phyloP scores from a whole-genome alignment of 2,113 vertebrate species.

The Anarrhichthys ocellatus region DNA sequence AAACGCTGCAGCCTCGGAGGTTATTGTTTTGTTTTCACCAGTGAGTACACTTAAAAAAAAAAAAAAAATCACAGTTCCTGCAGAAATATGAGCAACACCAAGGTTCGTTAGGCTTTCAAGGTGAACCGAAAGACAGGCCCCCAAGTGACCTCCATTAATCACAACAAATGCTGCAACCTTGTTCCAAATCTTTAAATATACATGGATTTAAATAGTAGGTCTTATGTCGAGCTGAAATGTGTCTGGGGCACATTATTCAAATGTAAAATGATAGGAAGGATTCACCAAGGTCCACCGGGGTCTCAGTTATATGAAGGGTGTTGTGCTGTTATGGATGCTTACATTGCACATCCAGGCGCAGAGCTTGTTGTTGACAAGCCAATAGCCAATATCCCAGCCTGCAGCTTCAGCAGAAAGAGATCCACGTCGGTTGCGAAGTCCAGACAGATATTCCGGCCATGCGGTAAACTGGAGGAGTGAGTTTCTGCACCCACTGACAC shows the following conservation, averaged over 20 bases:
- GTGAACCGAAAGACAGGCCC: constrained; percentile 62
- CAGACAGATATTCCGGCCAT: constrained; percentile 33
- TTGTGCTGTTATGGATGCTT: constrained; percentile 13
- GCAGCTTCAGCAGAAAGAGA: constrained; percentile 39
- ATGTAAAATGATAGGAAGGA: background rate
- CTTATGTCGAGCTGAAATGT: background rate
- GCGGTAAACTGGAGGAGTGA: constrained; percentile 16
- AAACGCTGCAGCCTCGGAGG: background rate
- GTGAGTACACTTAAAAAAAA: no score
- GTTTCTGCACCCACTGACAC: background rate
- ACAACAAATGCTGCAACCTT: constrained; percentile 3
- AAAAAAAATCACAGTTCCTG: background rate
- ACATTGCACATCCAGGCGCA: constrained; percentile 21
- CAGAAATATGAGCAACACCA: background rate
- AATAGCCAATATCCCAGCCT: constrained; percentile 13
- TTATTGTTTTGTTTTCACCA: no score
- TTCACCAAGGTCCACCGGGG: background rate
- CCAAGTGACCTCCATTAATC: constrained; percentile 21
- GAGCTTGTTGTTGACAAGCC: constrained; percentile 25
- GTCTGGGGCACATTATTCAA: background rate
- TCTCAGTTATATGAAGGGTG: constrained; percentile 7
- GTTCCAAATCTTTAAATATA: background rate
- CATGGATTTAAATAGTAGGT: no score
- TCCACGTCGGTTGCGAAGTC: constrained; percentile 48
- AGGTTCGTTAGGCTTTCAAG: constrained; percentile 51